Evolutionary conservation across 2,888 invertebrate species (phyloP), one percentile per base, ranked within the genome.

Genomic region (Amiota mariae): DNA sequence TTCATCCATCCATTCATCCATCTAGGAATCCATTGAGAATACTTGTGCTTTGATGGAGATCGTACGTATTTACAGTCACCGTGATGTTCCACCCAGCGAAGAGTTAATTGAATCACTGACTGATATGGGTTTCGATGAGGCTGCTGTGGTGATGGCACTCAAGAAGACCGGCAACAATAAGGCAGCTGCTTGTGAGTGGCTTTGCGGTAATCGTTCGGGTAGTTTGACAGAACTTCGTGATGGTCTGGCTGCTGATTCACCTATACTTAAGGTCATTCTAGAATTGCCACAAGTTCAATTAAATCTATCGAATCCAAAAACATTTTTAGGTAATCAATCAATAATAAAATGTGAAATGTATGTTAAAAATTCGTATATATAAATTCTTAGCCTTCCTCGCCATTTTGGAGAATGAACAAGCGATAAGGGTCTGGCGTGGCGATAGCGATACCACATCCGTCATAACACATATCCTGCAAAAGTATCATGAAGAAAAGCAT

Each of bases 391-490:
- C 93, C n/a, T 93, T 93, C 87, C 87, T 94, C 79, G 92, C 93
- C 76, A 93, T 94, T 89, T 86, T 94, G 81, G 94, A 94, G 86
- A 93, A 92, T 80, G 93, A 93, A 59, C 90, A 91, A 72, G 91
- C 92, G 56, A 92, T 93, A 77, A 92, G 91, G 79, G 91, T 92
- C 77, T 94, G 93, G 93, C 91, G 93, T 72, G 92, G 92, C 80
- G 94, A 94, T 87, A 92, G 92, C n/a, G 93, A 94, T 81, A 93
- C 93, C 48, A 92, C 92, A 66, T 93, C 93, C 20, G 91, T 94
- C 73, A 90, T 94, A 70, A 92, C 92, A 85, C 92, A 93, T 88
- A 93, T 94, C 80, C 92, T 93, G 78, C 91, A 93, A 80, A 93
- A 92, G 76, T 93, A 92, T 88, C 92, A 93, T 81, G 91, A 92